Base-by-base conservation (phyloP, 2,888 invertebrate species). In the Gari tellinella region DNA sequence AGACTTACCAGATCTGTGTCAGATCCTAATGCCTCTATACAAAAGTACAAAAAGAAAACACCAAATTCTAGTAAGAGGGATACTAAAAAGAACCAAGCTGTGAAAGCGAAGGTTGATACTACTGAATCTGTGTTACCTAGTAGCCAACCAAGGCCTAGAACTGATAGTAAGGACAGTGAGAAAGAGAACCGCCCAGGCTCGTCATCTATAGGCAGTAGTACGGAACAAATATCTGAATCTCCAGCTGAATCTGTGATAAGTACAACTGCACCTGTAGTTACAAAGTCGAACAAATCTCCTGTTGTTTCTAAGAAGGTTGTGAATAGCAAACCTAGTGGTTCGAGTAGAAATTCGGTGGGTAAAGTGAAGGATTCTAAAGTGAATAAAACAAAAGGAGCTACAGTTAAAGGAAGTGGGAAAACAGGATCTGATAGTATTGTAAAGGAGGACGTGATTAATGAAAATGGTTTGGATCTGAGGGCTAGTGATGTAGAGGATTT, bases 101-200 rank as follows among this genome's bases (percentile, higher is more conserved):
- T 19, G 1, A 41, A 52, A 41, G 5, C 21, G 5, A 45, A 31
- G 19, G 43, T 48, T 31, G 46, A 46, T 25, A 17, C 19, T n/a
- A 62, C 66, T 14, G 60, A 55, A 48, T 53, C 41, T n/a, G 67
- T 60, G 19, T 51, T 63, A 26, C 37, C 62, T 43, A 45, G 41
- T 10, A 21, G n/a, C 19, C 56, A 21, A 10, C 19, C 19, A n/a
- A 46, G 66, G 48, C 55, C 70, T 3, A 68, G 87, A 41, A 65
- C 84, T n/a, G 79, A 76, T 60, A 86, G 86, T 62, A 85, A 81
- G 55, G 87, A 85, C 37, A 89, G 88, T 72, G 88, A 89, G 69
- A 90, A 90, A 65, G 89, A 90, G 64, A 90, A 89, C 63, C 80
- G 70, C 56, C 87, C 87, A 19, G 17, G 37, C 31, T 31, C n/a